Evolutionary conservation across 2,888 invertebrate genomes (phyloP), one percentile per base, ranked within the genome.

Genomic region (Pseudococcus longispinus): DNA sequence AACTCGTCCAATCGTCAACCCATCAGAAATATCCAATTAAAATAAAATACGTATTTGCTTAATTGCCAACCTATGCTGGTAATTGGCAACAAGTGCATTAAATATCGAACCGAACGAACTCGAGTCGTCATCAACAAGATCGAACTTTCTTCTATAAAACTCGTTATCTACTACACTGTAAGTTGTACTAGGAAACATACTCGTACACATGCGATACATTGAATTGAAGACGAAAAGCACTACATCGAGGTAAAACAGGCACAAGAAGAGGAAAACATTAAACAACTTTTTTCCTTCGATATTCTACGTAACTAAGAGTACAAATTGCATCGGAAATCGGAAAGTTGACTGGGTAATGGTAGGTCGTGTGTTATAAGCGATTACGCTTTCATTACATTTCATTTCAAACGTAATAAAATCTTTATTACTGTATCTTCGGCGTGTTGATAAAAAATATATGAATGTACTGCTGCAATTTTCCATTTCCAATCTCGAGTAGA

Each of bases 11-110:
- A 29, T 70, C 13, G 18, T 60, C 9, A 70, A 18, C 29, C 26
- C 32, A 37, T 37, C 37, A 6, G 15, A 26, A 29, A 29, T 29
- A 29, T 29, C 29, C 29, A 29, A 70, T 70, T 70, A 70, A 70
- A 70, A 29, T 6, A 29, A n/a, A 70, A 70, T 70, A 70, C 15
- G 29, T 15, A 29, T 15, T 13, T 15, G 44, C 15, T 15, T 70
- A 70, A 70, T 70, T 70, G 70, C 70, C 70, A 20, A 32, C 29
- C 18, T 70, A 70, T 15, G 29, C 29, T 29, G 26, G 70, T 70
- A 70, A 70, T 70, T 70, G 70, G 70, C 70, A 70, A 70, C 70
- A 70, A 70, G 70, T 70, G 70, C 29, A 70, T 70, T 60, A 60
- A 60, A 60, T 60, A 26, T 70, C 18, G 18, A 70, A 37, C 37